These are phyloP conservation scores for Campoplex nolae DNA, from an alignment of 2,888 invertebrate genomes.

Conservation along the genomic window DNA sequence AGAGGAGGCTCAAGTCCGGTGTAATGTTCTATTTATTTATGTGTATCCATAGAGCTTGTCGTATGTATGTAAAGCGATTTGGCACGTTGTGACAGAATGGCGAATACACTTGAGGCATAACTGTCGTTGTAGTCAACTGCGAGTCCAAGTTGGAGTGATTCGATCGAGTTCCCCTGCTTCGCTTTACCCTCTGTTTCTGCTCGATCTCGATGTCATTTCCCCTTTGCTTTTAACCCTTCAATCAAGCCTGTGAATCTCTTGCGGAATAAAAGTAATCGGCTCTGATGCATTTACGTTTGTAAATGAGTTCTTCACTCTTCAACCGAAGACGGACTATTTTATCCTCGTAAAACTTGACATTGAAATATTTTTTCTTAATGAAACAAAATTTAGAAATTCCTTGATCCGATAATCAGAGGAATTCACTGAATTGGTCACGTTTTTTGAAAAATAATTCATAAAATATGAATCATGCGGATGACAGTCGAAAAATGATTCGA, in stretches of 20 bases:
- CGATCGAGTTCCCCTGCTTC: conserved; percentile 23
- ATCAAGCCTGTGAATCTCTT: conserved; percentile 12
- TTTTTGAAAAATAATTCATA: too few relatives aligned
- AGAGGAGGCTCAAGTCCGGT: not conserved
- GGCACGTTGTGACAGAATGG: conserved; percentile 35
- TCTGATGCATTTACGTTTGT: not conserved
- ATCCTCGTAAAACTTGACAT: not conserved
- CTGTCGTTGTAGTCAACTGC: conserved; percentile 22
- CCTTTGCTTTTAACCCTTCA: not conserved
- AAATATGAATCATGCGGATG: too few relatives aligned
- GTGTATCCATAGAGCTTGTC: not conserved
- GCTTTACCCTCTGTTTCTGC: conserved; percentile 32
- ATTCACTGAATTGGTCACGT: too few relatives aligned
- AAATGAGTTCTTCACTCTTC: not conserved
- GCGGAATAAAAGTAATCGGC: not conserved
- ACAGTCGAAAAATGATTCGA: not conserved
- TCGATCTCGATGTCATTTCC: conserved; percentile 15
- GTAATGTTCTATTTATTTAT: not conserved
- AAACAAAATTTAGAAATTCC: not conserved
- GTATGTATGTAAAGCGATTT: conserved; percentile 56
- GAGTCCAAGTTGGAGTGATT: conserved; percentile 28
- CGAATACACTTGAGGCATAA: conserved; percentile 24
- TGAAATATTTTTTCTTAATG: not conserved
- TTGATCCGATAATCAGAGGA: too few relatives aligned
- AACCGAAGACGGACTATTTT: not conserved